Evolutionary conservation across 2,113 vertebrate species (phyloP).

Genomic region (Struthio camelus): DNA sequence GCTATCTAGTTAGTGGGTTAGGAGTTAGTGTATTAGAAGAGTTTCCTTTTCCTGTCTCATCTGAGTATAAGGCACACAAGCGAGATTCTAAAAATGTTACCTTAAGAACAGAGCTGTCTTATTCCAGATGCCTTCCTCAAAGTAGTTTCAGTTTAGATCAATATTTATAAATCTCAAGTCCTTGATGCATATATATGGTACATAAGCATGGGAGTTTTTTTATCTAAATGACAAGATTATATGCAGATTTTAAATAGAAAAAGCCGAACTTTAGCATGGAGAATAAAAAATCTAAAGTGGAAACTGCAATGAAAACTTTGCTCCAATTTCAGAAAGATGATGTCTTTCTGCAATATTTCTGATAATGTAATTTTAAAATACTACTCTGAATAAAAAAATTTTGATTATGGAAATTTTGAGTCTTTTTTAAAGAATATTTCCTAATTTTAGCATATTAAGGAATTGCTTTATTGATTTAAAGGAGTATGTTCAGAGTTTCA

Average conservation of each 20-base stretch:
- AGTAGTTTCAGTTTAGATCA: background rate
- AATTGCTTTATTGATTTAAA: background rate
- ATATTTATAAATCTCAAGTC: background rate
- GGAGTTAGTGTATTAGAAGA: background rate
- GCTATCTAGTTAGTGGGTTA: background rate
- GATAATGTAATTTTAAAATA: background rate
- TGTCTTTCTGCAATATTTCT: background rate
- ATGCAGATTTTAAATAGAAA: background rate
- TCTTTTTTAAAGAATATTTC: background rate
- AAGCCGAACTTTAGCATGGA: background rate
- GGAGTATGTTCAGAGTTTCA: background rate
- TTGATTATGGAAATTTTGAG: background rate
- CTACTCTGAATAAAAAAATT: background rate
- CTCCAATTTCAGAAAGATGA: accelerated
- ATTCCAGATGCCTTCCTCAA: background rate
- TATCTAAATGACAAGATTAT: background rate
- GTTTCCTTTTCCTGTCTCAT: background rate
- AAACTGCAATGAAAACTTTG: background rate
- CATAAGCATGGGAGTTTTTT: background rate
- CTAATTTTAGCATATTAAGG: background rate
- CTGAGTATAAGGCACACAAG: background rate
- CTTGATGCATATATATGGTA: background rate
- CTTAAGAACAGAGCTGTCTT: background rate
- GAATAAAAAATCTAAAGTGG: background rate
- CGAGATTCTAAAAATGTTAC: background rate